These are phyloP conservation scores for Nebria ingens DNA, from an alignment of 1,140 invertebrate species.

Conservation along the genomic window DNA sequence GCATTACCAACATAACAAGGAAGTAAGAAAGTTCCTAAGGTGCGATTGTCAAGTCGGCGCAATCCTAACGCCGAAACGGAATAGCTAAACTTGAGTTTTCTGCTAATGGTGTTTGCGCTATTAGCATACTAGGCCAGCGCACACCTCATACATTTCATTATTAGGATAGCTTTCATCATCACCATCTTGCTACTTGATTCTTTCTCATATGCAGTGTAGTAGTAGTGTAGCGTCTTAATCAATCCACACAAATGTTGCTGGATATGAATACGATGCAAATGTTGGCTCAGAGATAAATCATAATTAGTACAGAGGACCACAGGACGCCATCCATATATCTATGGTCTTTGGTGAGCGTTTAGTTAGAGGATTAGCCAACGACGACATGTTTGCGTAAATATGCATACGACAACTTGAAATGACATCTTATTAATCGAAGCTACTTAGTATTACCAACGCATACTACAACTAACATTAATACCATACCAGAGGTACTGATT, in stretches of 20 bases:
- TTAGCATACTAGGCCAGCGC: background rate
- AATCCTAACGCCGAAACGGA: slow-evolving; percentile 1
- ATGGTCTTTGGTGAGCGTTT: background rate
- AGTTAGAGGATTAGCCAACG: slow-evolving; percentile 4
- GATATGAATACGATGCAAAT: too few relatives aligned
- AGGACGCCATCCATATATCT: background rate
- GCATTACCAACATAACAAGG: slow-evolving; percentile 7
- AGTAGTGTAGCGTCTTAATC: too few relatives aligned
- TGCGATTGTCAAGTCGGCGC: slow-evolving; percentile 1
- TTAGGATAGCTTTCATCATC: background rate
- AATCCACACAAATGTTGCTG: too few relatives aligned
- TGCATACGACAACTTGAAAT: background rate
- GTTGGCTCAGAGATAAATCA: background rate
- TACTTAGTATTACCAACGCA: background rate
- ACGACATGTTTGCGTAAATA: background rate
- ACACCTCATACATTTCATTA: too few relatives aligned
- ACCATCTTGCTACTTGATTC: background rate
- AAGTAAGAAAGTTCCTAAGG: slow-evolving; percentile 6
- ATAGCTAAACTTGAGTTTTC: slow-evolving; percentile 7
- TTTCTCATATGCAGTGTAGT: background rate
- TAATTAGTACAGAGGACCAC: background rate
- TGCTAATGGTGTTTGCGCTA: background rate
- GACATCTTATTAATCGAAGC: background rate
- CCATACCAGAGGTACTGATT: too few relatives aligned
- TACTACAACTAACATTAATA: too few relatives aligned